Evolutionary conservation across 2,888 invertebrate species (phyloP), one percentile per base, ranked within the genome.

Genomic region (Lasioglossum oenotherae): DNA sequence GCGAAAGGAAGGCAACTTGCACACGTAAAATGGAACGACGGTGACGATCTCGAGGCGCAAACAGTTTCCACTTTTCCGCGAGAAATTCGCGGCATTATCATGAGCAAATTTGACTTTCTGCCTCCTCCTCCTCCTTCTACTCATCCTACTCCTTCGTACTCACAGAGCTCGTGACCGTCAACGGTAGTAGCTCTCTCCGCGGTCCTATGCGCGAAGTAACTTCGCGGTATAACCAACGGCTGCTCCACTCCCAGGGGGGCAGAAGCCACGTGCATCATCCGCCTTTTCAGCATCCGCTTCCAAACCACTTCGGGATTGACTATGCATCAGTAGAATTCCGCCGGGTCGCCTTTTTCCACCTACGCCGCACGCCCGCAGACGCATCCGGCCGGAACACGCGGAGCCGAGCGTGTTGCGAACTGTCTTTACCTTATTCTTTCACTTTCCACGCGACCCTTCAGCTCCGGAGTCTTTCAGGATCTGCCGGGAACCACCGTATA

Each of bases 71-170:
- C 88, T 80, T 88, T 88, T 87, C 86, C 84, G 82, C 76, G 90
- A 85, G 90, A 90, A 88, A 89, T 90, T 91, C 88, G 80, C 89
- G 75, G 89, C 91, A 94, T 94, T 94, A 94, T 93, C 94, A 93
- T 92, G 93, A 94, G 92, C 92, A 94, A 94, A 94, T 94, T 94
- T 93, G 92, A 93, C 93, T 93, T 93, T 91, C 91, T 69, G 23
- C 46, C 53, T 23, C 4, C 23, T 53, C 2, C 8, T 53, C 2
- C 8, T 53, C 2, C 23, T 8, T 1, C 53, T 35, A 4, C 41
- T 69, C n/a, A 46, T n/a, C 23, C 53, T n/a, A 8, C 53, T 10
- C 23, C 53, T 0, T 23, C 49, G 23, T 8, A 23, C 53, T 53
- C 23, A 0, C 23, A n/a, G 23, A 10, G 53, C 49, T 46, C 74